phyloP scores from a whole-genome alignment of 1,140 invertebrate species.

The Lasaia peninsularis region DNA sequence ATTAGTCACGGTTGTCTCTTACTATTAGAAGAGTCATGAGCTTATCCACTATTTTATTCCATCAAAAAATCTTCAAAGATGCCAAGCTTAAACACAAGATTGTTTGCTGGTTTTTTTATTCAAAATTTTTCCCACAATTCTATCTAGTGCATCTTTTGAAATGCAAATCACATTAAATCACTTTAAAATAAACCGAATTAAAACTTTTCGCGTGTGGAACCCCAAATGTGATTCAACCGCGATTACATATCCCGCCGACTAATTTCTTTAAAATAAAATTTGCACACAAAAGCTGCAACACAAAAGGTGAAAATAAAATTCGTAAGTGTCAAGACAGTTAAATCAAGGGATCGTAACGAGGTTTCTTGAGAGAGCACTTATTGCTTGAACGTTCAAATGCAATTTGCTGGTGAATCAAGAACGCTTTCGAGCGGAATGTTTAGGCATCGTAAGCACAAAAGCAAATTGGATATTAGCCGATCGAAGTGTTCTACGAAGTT shows the following conservation, averaged over 20 bases:
- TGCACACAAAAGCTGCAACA: constrained; percentile 54
- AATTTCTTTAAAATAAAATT: constrained; percentile 59
- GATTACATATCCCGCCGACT: constrained; percentile 45
- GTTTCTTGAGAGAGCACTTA: constrained; percentile 48
- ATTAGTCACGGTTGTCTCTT: too few relatives aligned
- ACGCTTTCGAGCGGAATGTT: constrained; percentile 10
- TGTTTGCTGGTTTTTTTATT: too few relatives aligned
- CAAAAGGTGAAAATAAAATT: constrained; percentile 52
- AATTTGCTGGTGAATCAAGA: constrained; percentile 43
- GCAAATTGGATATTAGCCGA: constrained; percentile 10
- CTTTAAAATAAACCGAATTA: background rate
- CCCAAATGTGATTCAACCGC: constrained; percentile 41
- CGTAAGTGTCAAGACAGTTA: constrained; percentile 65
- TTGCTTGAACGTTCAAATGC: constrained; percentile 47
- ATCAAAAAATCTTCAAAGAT: too few relatives aligned
- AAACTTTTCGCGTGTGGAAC: constrained; percentile 1
- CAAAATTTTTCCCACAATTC: too few relatives aligned
- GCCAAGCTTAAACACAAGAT: too few relatives aligned
- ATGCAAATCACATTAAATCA: background rate
- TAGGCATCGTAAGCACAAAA: constrained; percentile 3
- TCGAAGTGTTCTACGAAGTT: background rate
- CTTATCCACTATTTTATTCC: too few relatives aligned
- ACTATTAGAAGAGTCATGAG: too few relatives aligned
- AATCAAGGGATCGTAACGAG: constrained; percentile 61
- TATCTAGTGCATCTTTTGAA: too few relatives aligned